Conservation (phyloP, 2,888 invertebrate genomes). For the Megamerina dolium region DNA sequence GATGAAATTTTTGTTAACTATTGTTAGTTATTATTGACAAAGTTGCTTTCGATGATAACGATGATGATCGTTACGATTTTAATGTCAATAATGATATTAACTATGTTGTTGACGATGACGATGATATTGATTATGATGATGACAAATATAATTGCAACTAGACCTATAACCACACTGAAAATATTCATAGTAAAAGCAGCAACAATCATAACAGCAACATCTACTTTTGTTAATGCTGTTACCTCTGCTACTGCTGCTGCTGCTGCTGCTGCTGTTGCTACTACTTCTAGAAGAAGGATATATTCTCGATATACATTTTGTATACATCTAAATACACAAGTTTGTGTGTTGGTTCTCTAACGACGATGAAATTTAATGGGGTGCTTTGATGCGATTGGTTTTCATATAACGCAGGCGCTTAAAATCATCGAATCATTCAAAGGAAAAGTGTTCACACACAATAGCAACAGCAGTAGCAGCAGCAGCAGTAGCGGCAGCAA, state of each 20-base stretch:
- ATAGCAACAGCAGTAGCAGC: conserved; percentile 2
- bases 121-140: too few relatives aligned
- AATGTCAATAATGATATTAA: conserved; percentile 7
- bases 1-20: too few relatives aligned
- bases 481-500: conserved; percentile 1
- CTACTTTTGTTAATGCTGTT: conserved; percentile 2
- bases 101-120: not conserved
- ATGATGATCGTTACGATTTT: conserved; percentile 20
- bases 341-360: too few relatives aligned
- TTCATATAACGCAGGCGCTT: conserved; percentile 52
- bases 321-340: too few relatives aligned
- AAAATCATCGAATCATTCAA: conserved; percentile 52
- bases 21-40: not conserved
- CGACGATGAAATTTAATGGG: conserved; percentile 51
- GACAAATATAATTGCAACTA: too few relatives aligned
- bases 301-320: too few relatives aligned
- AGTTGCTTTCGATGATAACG: not conserved
- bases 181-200: too few relatives aligned
- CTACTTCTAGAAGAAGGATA: conserved; percentile 28
- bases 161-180: too few relatives aligned
- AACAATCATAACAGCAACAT: conserved; percentile 5
- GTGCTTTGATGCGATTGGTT: conserved; percentile 53
- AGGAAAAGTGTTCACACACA: conserved; percentile 33
- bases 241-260: not conserved
- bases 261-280: conserved; percentile 30